A percentile compares a stretch with the other conserved stretches of the same genome.
Evolutionary conservation across 1,140 invertebrate genomes (phyloP).

Genomic region (Procambarus clarkii): DNA sequence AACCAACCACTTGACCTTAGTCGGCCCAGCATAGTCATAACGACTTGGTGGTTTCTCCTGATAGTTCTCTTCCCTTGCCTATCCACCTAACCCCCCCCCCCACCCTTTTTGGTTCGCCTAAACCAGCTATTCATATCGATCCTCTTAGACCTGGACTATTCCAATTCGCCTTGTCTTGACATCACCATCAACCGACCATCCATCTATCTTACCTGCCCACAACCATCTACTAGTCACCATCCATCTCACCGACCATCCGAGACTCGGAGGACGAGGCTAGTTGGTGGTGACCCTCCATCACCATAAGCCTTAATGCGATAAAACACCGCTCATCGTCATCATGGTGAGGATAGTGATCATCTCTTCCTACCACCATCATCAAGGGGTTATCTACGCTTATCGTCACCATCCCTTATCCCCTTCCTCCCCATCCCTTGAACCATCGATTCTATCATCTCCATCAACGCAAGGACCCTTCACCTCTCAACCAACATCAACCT

Average conservation of each 20-base stretch:
- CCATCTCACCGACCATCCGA: background rate
- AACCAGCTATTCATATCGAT: conserved; percentile 1
- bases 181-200: background rate
- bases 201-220: background rate
- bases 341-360: background rate
- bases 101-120: background rate
- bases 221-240: background rate
- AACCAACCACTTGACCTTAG: no score
- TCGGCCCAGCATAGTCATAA: no score
- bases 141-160: background rate
- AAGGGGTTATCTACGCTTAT: conserved; percentile 30
- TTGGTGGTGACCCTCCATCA: conserved; percentile 22
- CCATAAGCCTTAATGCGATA: conserved; percentile 28
- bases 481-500: background rate
- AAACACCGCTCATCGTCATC: conserved; percentile 37
- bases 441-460: background rate
- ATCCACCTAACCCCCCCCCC: conserved; percentile 4
- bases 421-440: no score
- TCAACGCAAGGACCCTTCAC: no score
- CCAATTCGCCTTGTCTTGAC: background rate
- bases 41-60: no score
- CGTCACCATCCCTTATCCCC: conserved; percentile 5
- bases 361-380: conserved; percentile 17
- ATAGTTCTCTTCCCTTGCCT: background rate
- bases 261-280: background rate